phyloP scores from a whole-genome alignment of 2,888 invertebrate species.

The Agrochola litura region DNA sequence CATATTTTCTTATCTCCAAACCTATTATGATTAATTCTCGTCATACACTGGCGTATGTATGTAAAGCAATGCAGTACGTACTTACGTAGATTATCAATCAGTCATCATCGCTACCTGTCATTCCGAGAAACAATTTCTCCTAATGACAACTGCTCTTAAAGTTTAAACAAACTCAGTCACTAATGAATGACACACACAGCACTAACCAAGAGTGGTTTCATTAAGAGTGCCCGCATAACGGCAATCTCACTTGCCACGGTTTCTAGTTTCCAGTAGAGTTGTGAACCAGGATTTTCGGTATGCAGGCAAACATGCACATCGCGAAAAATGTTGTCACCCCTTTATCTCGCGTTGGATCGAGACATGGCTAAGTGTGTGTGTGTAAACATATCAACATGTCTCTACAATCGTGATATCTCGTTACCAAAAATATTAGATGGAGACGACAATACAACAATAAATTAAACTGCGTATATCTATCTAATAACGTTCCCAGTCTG shows the following conservation, averaged over 20 bases:
- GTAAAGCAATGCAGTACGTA: slow-evolving; percentile 9
- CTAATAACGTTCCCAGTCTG: too few relatives aligned
- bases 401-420: too few relatives aligned
- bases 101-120: slow-evolving; percentile 61
- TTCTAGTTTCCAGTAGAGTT: slow-evolving; percentile 6
- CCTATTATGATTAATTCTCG: slow-evolving; percentile 39
- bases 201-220: slow-evolving; percentile 46
- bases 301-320: not conserved
- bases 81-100: slow-evolving; percentile 31
- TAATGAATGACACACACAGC: slow-evolving; percentile 66
- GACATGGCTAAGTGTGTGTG: not conserved
- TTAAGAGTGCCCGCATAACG: slow-evolving; percentile 25
- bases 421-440: not conserved
- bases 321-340: not conserved
- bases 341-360: not conserved
- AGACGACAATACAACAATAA: too few relatives aligned
- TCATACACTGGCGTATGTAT: slow-evolving; percentile 3
- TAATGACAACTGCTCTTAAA: slow-evolving; percentile 67
- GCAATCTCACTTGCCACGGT: not conserved
- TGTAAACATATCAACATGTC: not conserved
- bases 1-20: slow-evolving; percentile 28
- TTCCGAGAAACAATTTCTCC: slow-evolving; percentile 75
- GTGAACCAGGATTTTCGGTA: not conserved
- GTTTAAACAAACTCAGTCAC: slow-evolving; percentile 59
- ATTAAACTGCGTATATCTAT: too few relatives aligned